Base-by-base conservation (phyloP, 2,797 vertebrate species). In the Holocentrus rufus region DNA sequence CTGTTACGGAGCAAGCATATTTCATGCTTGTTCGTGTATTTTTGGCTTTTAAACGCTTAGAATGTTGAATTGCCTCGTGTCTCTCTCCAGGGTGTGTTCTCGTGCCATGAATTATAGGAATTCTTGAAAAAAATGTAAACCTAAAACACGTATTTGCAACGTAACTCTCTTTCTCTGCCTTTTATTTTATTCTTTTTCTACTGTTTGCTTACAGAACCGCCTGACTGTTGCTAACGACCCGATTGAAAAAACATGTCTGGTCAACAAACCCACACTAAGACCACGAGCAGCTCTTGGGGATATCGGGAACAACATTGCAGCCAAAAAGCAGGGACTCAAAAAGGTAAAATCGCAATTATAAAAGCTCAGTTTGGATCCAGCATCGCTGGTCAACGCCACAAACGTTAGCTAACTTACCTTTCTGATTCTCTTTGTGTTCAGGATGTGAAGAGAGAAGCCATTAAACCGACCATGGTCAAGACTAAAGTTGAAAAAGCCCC, bases 261-360 rank as follows among this genome's bases (percentile, higher is more conserved):
- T 13, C 9, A 1, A 17, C n/a, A 94, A 90, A 55, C 88, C 86
- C 0, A 25, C 44, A 0, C 75, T 91, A 55, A 90, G 94, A 18
- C 74, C 92, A 0, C 88, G 94, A 64, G 87, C 92, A 0, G 95
- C 93, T 0, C 90, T 97, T 3, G 93, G 91, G 0, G 95, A 96
- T 62, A 95, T 96, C 1, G 93, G 94, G 1, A 93, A 90, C 61
- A 93, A 93, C 69, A 83, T 90, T 0, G 77, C 80, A 1, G 36
- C 1, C 0, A 84, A 76, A 27, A 88, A 84, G 46, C 63, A 77
- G 20, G 11, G 63, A 0, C n/a, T 77, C n/a, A 95, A 94, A 70
- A 95, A 94, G 90, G n/a, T n/a, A n/a, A n/a, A n/a, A n/a, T n/a
- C n/a, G n/a, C n/a, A n/a, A n/a, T n/a, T n/a, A n/a, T n/a, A n/a